phyloP scores from a whole-genome alignment of 2,888 invertebrate species.

The Minunthozetes semirufus region DNA sequence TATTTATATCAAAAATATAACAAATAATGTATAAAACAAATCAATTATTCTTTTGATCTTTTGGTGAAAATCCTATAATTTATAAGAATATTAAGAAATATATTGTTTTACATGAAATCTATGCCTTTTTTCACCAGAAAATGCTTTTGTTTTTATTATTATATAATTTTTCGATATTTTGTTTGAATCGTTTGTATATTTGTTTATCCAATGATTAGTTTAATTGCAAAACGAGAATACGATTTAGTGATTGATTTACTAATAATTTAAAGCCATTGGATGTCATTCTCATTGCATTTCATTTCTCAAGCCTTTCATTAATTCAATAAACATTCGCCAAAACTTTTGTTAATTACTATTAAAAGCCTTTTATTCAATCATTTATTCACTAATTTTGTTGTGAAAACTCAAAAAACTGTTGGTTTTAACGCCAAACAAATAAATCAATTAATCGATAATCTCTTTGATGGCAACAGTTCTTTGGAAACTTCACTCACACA shows the following conservation, averaged over 20 bases:
- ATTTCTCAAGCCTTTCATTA: background rate
- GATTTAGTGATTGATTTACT: too few relatives aligned
- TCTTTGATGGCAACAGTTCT: too few relatives aligned
- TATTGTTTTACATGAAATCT: background rate
- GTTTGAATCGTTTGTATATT: background rate
- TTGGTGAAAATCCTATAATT: constrained; percentile 5
- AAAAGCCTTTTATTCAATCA: too few relatives aligned
- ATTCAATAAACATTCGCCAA: background rate
- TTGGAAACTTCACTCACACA: too few relatives aligned
- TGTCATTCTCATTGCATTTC: background rate
- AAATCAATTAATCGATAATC: too few relatives aligned
- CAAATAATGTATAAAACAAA: background rate
- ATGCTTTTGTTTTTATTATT: background rate
- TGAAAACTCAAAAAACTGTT: too few relatives aligned
- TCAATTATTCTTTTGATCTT: background rate
- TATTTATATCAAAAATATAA: background rate
- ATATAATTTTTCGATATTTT: background rate
- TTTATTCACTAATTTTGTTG: too few relatives aligned
- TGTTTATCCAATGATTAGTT: background rate
- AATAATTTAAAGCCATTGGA: background rate
- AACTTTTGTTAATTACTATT: background rate
- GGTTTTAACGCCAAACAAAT: too few relatives aligned
- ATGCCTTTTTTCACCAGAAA: constrained; percentile 1
- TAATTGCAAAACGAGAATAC: background rate
- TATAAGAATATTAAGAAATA: background rate